phyloP scores from a whole-genome alignment of 2,113 vertebrate genomes.

The Tenebrosternarchus preto region DNA sequence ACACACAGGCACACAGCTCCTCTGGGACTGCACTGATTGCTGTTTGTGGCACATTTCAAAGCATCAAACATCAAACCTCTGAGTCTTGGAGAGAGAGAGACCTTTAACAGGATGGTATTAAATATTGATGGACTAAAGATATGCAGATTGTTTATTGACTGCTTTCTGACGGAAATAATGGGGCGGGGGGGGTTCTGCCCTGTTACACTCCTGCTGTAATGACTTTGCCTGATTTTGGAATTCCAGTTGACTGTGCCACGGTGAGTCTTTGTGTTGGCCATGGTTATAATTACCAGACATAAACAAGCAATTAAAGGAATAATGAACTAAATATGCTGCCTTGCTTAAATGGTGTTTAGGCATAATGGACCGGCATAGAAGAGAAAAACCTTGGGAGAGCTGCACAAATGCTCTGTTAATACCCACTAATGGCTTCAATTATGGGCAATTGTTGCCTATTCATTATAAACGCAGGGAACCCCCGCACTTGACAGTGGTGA shows the following conservation, averaged over 20 bases:
- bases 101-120: conserved; percentile 80
- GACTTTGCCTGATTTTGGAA: conserved; percentile 62
- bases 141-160: conserved; percentile 89
- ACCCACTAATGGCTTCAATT: conserved; percentile 64
- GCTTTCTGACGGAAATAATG: conserved; percentile 62
- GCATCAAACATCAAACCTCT: conserved; percentile 73
- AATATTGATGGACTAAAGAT: conserved; percentile 85
- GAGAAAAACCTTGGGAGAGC: conserved; percentile 53
- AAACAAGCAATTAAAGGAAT: conserved; percentile 67
- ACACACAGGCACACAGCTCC: conserved; percentile 50
- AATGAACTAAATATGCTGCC: conserved; percentile 56
- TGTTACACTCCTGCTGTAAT: conserved; percentile 64
- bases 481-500: conserved; percentile 61
- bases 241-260: conserved; percentile 51
- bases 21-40: conserved; percentile 69
- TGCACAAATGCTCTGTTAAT: conserved; percentile 66
- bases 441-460: conserved; percentile 70
- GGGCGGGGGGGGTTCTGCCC: conserved; percentile 59
- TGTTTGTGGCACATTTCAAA: conserved; percentile 79
- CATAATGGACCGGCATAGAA: conserved; percentile 57
- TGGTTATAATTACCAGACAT: conserved; percentile 60
- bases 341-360: conserved; percentile 59
- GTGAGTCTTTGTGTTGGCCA: conserved; percentile 49
- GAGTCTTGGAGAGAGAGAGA: conserved; percentile 72
- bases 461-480: conserved; percentile 58